phyloP scores from a whole-genome alignment of 2,113 vertebrate genomes.

The Brachyhypopomus occidentalis region DNA sequence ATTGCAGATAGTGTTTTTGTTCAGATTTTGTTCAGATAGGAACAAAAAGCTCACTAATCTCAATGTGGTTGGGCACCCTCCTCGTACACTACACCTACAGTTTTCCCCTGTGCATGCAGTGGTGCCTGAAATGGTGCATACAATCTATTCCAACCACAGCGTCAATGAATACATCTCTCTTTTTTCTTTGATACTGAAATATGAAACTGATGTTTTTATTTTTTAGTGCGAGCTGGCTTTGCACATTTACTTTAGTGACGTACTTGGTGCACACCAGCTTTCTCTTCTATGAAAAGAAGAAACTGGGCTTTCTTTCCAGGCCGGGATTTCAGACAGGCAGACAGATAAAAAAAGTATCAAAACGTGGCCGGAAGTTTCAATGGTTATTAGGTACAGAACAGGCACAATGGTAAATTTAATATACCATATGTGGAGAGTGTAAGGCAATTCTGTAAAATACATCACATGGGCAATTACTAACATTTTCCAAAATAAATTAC shows the following conservation, averaged over 20 bases:
- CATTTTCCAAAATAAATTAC: neutral
- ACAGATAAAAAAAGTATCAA: neutral
- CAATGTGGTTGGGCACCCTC: too few species aligned
- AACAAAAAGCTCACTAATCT: too few species aligned
- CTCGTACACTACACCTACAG: too few species aligned
- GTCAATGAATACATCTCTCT: too few species aligned
- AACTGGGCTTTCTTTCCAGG: neutral
- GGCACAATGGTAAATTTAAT: neutral
- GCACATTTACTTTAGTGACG: neutral
- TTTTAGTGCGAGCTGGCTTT: too few species aligned
- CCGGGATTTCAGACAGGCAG: neutral
- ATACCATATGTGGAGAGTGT: neutral
- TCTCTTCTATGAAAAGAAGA: constrained; percentile 3
- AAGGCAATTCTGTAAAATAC: neutral
- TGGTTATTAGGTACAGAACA: neutral
- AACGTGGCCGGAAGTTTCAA: neutral
- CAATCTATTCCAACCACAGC: too few species aligned
- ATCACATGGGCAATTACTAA: neutral
- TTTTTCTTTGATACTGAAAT: neutral
- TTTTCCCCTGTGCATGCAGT: too few species aligned
- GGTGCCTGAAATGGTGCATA: too few species aligned
- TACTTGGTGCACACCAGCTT: neutral
- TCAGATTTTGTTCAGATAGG: too few species aligned
- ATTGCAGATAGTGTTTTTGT: too few species aligned
- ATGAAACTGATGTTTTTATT: neutral